phyloP scores from a whole-genome alignment of 92 coral and sea anemone species.

The Paramuricea clavata region DNA sequence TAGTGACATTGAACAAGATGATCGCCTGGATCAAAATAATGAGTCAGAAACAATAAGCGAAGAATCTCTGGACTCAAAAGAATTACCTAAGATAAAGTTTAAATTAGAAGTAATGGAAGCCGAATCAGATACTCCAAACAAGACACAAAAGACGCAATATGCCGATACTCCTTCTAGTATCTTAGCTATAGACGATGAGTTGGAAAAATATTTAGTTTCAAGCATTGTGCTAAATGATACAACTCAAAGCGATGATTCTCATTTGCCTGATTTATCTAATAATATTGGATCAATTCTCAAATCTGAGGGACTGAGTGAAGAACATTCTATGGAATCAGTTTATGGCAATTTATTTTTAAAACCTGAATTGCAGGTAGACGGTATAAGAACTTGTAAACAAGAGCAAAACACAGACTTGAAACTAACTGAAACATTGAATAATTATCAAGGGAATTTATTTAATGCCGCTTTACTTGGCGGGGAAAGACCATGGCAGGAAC shows the following conservation, averaged over 20 bases:
- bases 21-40: background rate
- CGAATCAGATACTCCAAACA: background rate
- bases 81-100: background rate
- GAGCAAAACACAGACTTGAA: background rate
- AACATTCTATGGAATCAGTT: constrained; percentile 4
- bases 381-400: background rate
- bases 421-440: background rate
- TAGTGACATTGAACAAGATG: background rate
- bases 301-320: background rate
- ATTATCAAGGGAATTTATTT: background rate
- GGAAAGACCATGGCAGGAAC: constrained; percentile 30
- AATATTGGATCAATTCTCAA: constrained; percentile 24
- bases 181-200: constrained; percentile 40
- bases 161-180: constrained; percentile 22
- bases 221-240: background rate
- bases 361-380: background rate
- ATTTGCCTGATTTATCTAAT: constrained; percentile 40
- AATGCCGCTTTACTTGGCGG: background rate
- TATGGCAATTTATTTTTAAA: constrained; percentile 12
- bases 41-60: background rate
- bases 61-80: background rate
- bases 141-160: background rate
- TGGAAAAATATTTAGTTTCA: constrained; percentile 38
- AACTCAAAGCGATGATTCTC: background rate
- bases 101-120: background rate